A percentile compares a stretch with the other conserved stretches of the same genome.
phyloP scores from a whole-genome alignment of 2,797 vertebrate genomes.

The Pithecia hirsuta region DNA sequence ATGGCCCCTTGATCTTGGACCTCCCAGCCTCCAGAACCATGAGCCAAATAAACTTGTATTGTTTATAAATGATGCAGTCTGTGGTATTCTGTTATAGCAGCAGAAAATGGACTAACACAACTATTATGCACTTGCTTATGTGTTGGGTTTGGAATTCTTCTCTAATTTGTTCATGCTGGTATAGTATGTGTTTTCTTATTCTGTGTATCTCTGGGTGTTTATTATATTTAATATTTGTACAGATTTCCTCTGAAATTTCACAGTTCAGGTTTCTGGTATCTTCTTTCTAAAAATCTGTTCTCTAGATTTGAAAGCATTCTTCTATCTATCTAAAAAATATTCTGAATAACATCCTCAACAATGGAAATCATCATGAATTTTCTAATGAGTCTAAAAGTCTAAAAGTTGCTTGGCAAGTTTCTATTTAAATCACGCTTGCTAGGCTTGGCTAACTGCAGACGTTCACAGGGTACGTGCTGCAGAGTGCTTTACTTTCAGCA shows the following conservation, averaged over 20 bases:
- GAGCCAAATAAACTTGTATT: neutral
- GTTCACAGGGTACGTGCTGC: neutral
- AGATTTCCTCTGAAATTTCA: neutral
- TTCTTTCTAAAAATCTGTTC: conserved; percentile 29
- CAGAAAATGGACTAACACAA: neutral
- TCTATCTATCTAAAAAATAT: neutral
- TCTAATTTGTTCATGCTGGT: neutral
- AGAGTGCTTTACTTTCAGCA: conserved; percentile 2
- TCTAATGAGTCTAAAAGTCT: conserved; percentile 41
- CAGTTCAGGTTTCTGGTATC: neutral
- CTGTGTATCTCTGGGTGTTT: neutral
- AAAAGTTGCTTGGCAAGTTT: conserved; percentile 73
- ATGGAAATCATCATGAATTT: neutral
- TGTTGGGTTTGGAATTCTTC: neutral
- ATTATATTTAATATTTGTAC: conserved; percentile 29
- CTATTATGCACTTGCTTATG: neutral
- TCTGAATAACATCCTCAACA: neutral
- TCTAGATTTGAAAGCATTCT: neutral
- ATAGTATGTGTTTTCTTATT: neutral
- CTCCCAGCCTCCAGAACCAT: neutral
- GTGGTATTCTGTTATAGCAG: neutral
- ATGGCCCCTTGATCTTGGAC: neutral
- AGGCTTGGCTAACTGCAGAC: conserved; percentile 11
- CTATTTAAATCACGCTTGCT: conserved; percentile 55
- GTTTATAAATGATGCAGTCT: neutral